Base-by-base conservation (phyloP, 2,888 invertebrate genomes). In the Amphiduros pacificus region DNA sequence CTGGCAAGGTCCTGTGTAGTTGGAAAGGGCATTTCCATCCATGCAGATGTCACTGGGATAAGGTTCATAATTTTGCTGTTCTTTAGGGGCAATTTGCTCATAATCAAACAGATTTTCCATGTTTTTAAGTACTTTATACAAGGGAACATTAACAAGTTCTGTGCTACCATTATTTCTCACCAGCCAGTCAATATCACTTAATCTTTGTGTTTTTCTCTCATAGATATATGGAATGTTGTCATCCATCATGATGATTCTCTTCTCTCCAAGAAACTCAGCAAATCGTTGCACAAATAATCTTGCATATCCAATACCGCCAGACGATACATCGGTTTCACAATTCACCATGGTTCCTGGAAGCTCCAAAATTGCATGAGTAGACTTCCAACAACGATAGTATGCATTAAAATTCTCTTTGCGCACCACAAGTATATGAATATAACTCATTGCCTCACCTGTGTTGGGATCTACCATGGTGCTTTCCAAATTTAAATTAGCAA, bases 271-370 rank as follows among this genome's bases (percentile, higher is more conserved):
- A 5, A 14, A 6, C 40, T 61, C 50, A 2, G 64, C 61, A 53
- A 64, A 59, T 22, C 26, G 20, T 20, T 64, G 64, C n/a, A 62
- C 62, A 51, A 64, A 64, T 2, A 52, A 27, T 22, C 64, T 9
- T 4, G 60, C 55, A 27, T 55, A 63, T 6, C 63, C 63, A 22
- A 63, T 48, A 1, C 55, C 55, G 31, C 63, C 40, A 31, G 54
- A 5, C 22, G 24, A 57, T 27, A 44, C 36, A 28, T 36, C 36
- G 28, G 27, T 26, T 14, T 49, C n/a, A n/a, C 22, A n/a, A 44
- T 44, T 22, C n/a, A 11, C 22, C 44, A 44, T 44, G 5, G 9
- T 20, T 20, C n/a, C 22, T 5, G 44, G 44, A 6, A 44, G 44
- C n/a, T 44, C 20, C n/a, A 44, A 44, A 4, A 44, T 44, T n/a